Conservation (phyloP, 2,113 vertebrate genomes). For the Nesogale talazaci region DNA sequence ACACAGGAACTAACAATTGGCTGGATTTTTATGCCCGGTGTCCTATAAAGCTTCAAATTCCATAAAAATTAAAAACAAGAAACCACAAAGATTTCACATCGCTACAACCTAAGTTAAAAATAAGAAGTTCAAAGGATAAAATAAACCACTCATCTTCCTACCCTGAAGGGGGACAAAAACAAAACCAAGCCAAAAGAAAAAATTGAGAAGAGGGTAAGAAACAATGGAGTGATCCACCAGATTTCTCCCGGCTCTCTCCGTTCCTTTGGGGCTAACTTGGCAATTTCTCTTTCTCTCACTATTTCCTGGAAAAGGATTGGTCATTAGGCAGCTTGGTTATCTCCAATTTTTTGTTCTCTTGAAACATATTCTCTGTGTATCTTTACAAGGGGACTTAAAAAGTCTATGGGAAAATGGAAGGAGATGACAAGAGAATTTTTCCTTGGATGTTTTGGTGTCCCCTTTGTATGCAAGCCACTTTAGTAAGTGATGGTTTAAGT, state of each 20-base stretch:
- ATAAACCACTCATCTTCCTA: slow-evolving; percentile 38
- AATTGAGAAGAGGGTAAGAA: background rate
- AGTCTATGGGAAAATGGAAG: too few species aligned
- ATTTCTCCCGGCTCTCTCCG: background rate
- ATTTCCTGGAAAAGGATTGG: background rate
- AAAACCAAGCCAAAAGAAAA: background rate
- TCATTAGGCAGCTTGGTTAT: background rate
- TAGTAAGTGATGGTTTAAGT: background rate
- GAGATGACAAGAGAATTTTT: too few species aligned
- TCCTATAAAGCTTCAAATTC: slow-evolving; percentile 70
- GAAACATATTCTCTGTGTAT: background rate
- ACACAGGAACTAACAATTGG: slow-evolving; percentile 61
- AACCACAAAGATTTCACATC: slow-evolving; percentile 59
- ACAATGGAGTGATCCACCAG: background rate
- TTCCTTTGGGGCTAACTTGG: background rate
- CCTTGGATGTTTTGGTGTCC: too few species aligned
- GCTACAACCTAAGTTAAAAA: slow-evolving; percentile 67
- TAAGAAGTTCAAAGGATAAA: slow-evolving; percentile 67
- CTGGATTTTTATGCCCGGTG: slow-evolving; percentile 60
- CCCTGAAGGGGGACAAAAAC: background rate
- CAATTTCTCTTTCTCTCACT: background rate
- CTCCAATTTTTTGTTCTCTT: background rate
- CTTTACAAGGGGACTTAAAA: too few species aligned
- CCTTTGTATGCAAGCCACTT: background rate
- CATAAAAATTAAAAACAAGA: slow-evolving; percentile 70